phyloP scores from a whole-genome alignment of 1,140 invertebrate species.

The Bilobella aurantiaca region DNA sequence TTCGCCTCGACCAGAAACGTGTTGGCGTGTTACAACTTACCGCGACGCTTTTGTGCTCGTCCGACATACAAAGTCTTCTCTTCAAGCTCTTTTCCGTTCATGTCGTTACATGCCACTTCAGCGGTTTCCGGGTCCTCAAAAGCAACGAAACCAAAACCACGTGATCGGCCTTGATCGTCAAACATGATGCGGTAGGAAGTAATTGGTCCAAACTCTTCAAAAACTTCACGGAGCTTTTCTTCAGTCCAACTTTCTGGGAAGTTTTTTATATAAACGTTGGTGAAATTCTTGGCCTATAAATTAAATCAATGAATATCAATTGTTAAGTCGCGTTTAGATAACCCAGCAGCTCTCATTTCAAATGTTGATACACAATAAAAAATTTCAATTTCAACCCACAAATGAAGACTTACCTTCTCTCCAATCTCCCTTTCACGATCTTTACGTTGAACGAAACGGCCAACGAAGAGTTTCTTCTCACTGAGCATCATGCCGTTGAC shows the following conservation, averaged over 20 bases:
- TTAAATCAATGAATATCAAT: not conserved
- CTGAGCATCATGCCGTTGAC: constrained; percentile 87
- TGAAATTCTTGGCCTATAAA: constrained; percentile 75
- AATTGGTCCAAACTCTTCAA: constrained; percentile 87
- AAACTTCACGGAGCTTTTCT: constrained; percentile 83
- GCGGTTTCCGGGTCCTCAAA: constrained; percentile 95
- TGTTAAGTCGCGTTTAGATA: no score
- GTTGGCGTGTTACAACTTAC: constrained; percentile 20
- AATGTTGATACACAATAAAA: no score
- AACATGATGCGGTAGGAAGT: constrained; percentile 71
- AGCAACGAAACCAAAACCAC: constrained; percentile 99
- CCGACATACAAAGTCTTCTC: constrained; percentile 83
- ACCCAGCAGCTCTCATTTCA: no score
- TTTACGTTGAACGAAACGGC: constrained; percentile 89
- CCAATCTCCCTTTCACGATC: constrained; percentile 96
- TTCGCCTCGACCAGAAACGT: no score
- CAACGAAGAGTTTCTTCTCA: constrained; percentile 89
- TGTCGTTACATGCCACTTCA: constrained; percentile 76
- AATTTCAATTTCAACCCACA: no score
- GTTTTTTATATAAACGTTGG: constrained; percentile 99
- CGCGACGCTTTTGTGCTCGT: constrained; percentile 91
- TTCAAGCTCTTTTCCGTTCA: constrained; percentile 84
- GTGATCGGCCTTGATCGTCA: constrained; percentile 82
- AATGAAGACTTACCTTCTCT: constrained; percentile 52
- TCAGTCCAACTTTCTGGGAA: constrained; percentile 92